A percentile compares a stretch with the other conserved stretches of the same genome.
Evolutionary conservation across 2,113 vertebrate species (phyloP).

Genomic region (Gobius niger): DNA sequence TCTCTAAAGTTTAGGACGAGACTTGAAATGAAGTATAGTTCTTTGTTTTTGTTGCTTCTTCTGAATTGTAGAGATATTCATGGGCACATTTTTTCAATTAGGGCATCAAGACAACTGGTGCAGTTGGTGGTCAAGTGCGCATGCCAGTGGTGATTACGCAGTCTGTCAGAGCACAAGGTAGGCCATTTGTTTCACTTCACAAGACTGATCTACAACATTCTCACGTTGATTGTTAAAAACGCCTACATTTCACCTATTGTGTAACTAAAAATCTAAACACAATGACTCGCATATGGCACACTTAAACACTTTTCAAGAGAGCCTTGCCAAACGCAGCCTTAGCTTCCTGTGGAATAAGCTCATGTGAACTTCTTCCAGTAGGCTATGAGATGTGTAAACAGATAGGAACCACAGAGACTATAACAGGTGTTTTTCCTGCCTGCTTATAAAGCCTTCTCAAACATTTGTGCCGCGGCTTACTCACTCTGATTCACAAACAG

Average conservation of each 20-base stretch:
- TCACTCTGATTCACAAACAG: slow-evolving; percentile 76
- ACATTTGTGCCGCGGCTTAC: slow-evolving; percentile 72
- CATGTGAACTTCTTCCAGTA: slow-evolving; percentile 29
- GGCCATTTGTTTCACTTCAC: slow-evolving; percentile 15
- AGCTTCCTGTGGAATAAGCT: slow-evolving; percentile 25
- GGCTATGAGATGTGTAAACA: slow-evolving; percentile 61
- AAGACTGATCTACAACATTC: not conserved
- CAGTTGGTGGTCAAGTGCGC: slow-evolving; percentile 78
- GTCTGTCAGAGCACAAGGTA: slow-evolving; percentile 82
- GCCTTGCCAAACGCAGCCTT: slow-evolving; percentile 14
- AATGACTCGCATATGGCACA: not conserved
- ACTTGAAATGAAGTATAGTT: not conserved
- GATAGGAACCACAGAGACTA: slow-evolving; percentile 59
- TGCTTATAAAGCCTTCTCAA: slow-evolving; percentile 68
- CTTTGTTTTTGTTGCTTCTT: not conserved
- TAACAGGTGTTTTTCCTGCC: slow-evolving; percentile 66
- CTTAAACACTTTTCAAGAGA: not conserved
- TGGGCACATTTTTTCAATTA: slow-evolving; percentile 41
- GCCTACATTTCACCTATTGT: not conserved
- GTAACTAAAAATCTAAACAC: not conserved
- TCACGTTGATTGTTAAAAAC: not conserved
- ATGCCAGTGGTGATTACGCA: slow-evolving; percentile 85
- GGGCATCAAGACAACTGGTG: slow-evolving; percentile 79
- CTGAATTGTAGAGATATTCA: not conserved
- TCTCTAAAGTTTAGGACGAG: not conserved